These are phyloP conservation scores for Pocillopora damicornis DNA, from an alignment of 64 coral and sea anemone genomes.

Conservation along the genomic window DNA sequence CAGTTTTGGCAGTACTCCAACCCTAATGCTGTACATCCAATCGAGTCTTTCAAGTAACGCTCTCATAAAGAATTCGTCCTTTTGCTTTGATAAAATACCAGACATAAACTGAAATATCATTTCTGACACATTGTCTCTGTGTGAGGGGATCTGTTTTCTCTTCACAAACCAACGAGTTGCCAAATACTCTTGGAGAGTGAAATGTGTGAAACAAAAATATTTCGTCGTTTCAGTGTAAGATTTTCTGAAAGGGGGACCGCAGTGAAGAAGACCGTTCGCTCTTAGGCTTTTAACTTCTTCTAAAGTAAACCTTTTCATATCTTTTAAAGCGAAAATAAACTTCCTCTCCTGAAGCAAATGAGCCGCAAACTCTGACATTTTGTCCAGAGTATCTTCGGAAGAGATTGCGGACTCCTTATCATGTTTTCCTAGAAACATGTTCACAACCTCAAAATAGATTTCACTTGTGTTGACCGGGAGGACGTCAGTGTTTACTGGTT, in stretches of 20 bases:
- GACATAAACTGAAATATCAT: conserved; percentile 37
- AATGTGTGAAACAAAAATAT: not conserved
- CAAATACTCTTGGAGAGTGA: not conserved
- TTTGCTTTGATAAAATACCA: not conserved
- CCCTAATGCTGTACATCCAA: not conserved
- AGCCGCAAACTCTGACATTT: conserved; percentile 7
- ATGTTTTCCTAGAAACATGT: conserved; percentile 16
- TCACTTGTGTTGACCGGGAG: not conserved
- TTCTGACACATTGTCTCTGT: not conserved
- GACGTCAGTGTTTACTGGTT: not conserved
- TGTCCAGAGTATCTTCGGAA: conserved; percentile 12
- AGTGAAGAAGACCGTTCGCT: not conserved
- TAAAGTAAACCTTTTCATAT: not conserved
- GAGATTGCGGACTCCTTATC: not conserved
- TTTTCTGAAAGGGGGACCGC: not conserved
- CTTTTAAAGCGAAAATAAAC: not conserved
- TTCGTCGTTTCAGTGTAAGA: not conserved
- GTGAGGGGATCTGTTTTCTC: not conserved
- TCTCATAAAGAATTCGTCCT: not conserved
- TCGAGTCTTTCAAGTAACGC: not conserved
- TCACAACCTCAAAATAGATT: not conserved
- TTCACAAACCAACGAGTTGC: not conserved
- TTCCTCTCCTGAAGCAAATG: not conserved
- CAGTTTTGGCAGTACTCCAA: not conserved
- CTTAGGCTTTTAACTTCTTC: not conserved